These are phyloP conservation scores for Mastacembelus armatus DNA, from an alignment of 2,797 vertebrate genomes.

Conservation along the genomic window DNA sequence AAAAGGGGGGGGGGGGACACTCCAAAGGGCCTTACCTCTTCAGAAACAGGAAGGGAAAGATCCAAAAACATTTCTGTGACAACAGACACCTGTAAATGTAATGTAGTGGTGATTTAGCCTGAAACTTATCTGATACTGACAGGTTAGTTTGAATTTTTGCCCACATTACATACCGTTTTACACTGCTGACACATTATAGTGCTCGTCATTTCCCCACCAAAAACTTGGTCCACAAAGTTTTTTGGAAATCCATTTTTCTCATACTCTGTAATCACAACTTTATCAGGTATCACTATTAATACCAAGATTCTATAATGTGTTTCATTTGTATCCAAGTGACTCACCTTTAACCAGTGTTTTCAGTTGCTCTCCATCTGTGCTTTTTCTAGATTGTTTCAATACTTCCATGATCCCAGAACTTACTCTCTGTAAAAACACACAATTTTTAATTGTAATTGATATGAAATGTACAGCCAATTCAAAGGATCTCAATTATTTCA, in stretches of 20 bases:
- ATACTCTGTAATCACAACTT: constrained; percentile 84
- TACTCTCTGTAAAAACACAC: constrained; percentile 85
- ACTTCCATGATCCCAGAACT: constrained; percentile 87
- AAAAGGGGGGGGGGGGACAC: background rate
- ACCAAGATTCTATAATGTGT: background rate
- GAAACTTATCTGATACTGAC: background rate
- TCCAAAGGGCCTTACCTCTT: constrained; percentile 87
- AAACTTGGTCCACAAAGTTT: constrained; percentile 94
- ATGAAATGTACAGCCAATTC: too few species aligned
- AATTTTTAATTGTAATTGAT: constrained; percentile 6
- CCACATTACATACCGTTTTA: constrained; percentile 86
- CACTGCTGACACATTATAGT: constrained; percentile 97
- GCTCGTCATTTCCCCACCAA: constrained; percentile 95
- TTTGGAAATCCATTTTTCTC: constrained; percentile 88
- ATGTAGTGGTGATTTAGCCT: background rate
- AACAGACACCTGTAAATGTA: constrained; percentile 88
- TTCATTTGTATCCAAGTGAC: background rate
- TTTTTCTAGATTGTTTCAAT: constrained; percentile 86
- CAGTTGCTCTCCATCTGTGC: constrained; percentile 85
- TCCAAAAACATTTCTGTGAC: constrained; percentile 97
- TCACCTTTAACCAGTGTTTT: constrained; percentile 93
- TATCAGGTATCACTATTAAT: constrained; percentile 1
- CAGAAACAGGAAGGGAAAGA: constrained; percentile 94
- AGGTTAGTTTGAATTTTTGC: background rate
- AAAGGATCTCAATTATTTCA: background rate